Evolutionary conservation across 2,888 invertebrate species (phyloP).

Genomic region (Pemphredon lugubris): DNA sequence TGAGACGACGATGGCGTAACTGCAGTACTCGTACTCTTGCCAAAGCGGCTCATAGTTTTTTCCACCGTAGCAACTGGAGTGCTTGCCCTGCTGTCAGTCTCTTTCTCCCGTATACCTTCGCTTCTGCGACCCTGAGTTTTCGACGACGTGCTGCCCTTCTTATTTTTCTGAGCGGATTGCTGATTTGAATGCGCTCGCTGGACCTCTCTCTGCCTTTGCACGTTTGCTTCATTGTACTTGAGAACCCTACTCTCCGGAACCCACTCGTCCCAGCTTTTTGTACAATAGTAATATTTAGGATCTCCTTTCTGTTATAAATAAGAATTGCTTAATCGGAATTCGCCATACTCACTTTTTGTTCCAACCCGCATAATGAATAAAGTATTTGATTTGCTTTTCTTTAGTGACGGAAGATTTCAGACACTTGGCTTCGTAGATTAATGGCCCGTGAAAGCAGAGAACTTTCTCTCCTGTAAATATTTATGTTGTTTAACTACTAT

Average conservation of each 20-base stretch:
- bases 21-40: constrained; percentile 60
- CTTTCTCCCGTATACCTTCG: constrained; percentile 78
- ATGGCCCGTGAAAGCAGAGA: constrained; percentile 96
- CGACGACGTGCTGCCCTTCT: constrained; percentile 70
- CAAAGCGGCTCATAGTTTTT: constrained; percentile 69
- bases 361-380: constrained; percentile 99
- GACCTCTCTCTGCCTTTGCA: constrained; percentile 85
- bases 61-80: constrained; percentile 82
- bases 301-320: background rate
- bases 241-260: constrained; percentile 86
- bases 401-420: constrained; percentile 91
- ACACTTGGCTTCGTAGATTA: constrained; percentile 98
- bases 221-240: constrained; percentile 85
- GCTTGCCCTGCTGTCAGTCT: constrained; percentile 85
- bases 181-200: constrained; percentile 84
- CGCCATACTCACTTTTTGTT: constrained; percentile 93
- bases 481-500: too few relatives aligned
- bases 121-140: constrained; percentile 72
- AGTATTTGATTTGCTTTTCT: constrained; percentile 94
- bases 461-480: constrained; percentile 89
- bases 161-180: constrained; percentile 81
- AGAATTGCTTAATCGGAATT: background rate
- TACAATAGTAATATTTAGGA: constrained; percentile 12
- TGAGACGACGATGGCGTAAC: constrained; percentile 70
- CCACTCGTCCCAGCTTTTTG: constrained; percentile 83